Evolutionary conservation across 2,888 invertebrate species (phyloP).

Genomic region (Parelbella ahira): DNA sequence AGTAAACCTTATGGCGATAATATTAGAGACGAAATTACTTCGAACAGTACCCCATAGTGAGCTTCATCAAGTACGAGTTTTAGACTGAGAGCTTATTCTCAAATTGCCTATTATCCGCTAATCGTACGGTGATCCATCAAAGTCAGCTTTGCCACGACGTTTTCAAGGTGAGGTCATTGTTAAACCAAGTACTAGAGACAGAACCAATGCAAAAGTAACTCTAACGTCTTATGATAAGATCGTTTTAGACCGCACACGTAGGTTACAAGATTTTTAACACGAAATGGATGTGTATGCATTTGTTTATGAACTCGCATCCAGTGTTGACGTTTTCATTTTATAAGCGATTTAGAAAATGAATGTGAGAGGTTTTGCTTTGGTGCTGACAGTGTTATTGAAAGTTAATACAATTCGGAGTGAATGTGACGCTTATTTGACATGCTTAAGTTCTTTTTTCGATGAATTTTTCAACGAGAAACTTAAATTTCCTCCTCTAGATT

Average conservation of each 20-base stretch:
- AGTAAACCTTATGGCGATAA: too few relatives aligned
- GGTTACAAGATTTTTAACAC: slow-evolving; percentile 19
- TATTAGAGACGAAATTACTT: too few relatives aligned
- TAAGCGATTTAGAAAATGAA: slow-evolving; percentile 41
- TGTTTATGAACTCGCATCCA: slow-evolving; percentile 45
- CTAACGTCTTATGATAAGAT: slow-evolving; percentile 7
- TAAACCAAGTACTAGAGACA: not conserved
- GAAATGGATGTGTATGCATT: slow-evolving; percentile 43
- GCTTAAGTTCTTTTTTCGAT: slow-evolving; percentile 42
- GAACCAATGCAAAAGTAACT: slow-evolving; percentile 14
- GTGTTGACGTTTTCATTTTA: slow-evolving; percentile 46
- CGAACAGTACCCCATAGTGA: not conserved
- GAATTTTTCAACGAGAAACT: slow-evolving; percentile 36
- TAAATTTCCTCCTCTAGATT: slow-evolving; percentile 9
- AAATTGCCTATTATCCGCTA: slow-evolving; percentile 41
- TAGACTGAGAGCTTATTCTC: slow-evolving; percentile 31
- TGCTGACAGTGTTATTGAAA: slow-evolving; percentile 35
- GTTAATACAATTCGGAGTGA: slow-evolving; percentile 41
- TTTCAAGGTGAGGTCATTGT: slow-evolving; percentile 48
- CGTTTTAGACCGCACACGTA: not conserved
- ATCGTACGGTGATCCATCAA: slow-evolving; percentile 42
- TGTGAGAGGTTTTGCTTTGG: slow-evolving; percentile 31
- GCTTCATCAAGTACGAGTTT: slow-evolving; percentile 29
- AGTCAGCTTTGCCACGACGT: slow-evolving; percentile 52
- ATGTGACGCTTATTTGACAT: slow-evolving; percentile 47